Base-by-base conservation (phyloP, 2,113 vertebrate genomes). In the Aleadryas rufinucha region DNA sequence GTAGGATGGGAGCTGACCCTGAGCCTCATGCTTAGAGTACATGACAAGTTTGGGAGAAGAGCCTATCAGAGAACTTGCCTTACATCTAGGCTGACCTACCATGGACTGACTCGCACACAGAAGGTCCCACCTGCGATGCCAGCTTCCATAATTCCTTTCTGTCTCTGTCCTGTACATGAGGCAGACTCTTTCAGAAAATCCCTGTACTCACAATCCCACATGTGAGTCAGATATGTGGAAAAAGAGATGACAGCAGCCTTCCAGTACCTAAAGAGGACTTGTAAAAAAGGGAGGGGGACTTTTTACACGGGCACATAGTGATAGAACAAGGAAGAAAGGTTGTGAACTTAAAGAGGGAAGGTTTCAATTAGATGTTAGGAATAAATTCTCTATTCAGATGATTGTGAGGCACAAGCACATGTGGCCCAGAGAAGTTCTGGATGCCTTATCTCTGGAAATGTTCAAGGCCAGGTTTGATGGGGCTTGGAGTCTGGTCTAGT, bases 1-100 rank as follows among this genome's bases (percentile, higher is more conserved):
- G 11, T 20, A 8, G 21, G 4, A 6, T 47, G 27, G 27, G 22
- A 65, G 21, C 7, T 0, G 0, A 9, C 14, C 20, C 2, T 0
- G 1, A 86, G 17, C 20, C n/a, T 56, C 10, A 2, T 2, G 1
- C 23, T 41, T 24, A 14, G 11, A 54, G 42, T 10, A 13, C 4
- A 1, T 2, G 2, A 39, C 2, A 16, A 7, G 7, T 13, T 21
- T 69, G 13, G 16, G 13, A 50, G 16, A 15, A 5, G 24, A 68
- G 8, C 2, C 35, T 68, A 1, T 11, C 2, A 1, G 35, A 69
- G 26, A 87, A n/a, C 44, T 52, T 61, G 3, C 39, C 33, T 85
- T 3, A 0, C 17, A 20, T 42, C 16, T 30, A 30, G 20, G 16
- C 49, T 79, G n/a, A 49, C 26, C 35, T 45, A 5, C 24, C 27